Evolutionary conservation across 1,140 invertebrate genomes (phyloP).

Genomic region (Teleogryllus occipitalis): DNA sequence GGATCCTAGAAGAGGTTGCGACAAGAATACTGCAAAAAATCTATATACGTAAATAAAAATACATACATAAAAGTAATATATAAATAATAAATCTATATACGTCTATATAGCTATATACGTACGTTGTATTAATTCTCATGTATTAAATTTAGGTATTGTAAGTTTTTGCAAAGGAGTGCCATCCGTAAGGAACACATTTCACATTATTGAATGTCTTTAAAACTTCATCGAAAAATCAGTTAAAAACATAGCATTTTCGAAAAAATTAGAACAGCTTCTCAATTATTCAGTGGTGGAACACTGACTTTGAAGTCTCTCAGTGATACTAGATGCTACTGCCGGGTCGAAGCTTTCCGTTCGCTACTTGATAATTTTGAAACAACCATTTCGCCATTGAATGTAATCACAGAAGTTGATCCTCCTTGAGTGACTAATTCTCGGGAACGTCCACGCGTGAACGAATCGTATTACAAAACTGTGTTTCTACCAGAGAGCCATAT

Average conservation of each 20-base stretch:
- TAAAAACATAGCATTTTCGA: slow-evolving; percentile 2
- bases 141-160: background rate
- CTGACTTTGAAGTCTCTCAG: background rate
- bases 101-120: background rate
- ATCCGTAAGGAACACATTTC: background rate
- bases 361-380: too few species aligned
- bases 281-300: background rate
- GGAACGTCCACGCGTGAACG: too few species aligned
- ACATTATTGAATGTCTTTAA: background rate
- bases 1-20: background rate
- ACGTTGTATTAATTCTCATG: background rate
- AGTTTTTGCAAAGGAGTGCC: background rate
- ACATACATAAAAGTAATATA: too few species aligned
- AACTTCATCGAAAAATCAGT: background rate
- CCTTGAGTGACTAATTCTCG: too few species aligned
- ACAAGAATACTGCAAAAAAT: slow-evolving; percentile 7
- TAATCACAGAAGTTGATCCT: too few species aligned
- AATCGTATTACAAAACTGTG: too few species aligned
- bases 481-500: too few species aligned
- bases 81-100: too few species aligned
- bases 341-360: background rate
- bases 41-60: too few species aligned
- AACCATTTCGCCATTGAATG: too few species aligned
- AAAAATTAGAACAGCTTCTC: background rate
- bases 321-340: background rate